Conservation (phyloP, 2,888 invertebrate genomes). For the Megalurothrips usitatus region DNA sequence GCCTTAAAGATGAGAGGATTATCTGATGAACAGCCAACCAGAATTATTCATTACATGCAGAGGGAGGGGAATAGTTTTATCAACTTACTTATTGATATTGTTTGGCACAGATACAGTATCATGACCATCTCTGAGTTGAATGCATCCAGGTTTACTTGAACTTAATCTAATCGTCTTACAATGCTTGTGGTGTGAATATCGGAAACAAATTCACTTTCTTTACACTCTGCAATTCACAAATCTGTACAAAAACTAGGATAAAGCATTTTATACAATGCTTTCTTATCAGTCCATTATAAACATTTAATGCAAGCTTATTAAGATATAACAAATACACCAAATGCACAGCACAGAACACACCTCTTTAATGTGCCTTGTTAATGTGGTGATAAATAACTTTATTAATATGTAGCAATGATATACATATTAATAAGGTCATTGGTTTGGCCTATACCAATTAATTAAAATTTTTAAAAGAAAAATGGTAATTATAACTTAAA, state of each 20-base stretch:
- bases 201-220: background rate
- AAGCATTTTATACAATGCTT: conserved; percentile 23
- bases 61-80: background rate
- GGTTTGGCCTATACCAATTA: background rate
- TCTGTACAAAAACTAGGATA: conserved; percentile 21
- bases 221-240: background rate
- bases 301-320: conserved; percentile 21
- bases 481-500: conserved; percentile 5
- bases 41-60: background rate
- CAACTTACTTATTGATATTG: background rate
- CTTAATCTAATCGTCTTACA: background rate
- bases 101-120: conserved; percentile 17
- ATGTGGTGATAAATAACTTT: background rate
- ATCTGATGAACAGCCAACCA: too few species aligned
- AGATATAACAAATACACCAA: conserved; percentile 18
- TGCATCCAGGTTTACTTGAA: background rate
- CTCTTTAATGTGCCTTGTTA: conserved; percentile 7
- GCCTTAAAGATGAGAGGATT: too few species aligned
- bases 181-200: conserved; percentile 9
- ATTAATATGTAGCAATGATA: conserved; percentile 2
- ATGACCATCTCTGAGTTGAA: conserved; percentile 14
- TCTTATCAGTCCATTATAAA: conserved; percentile 23
- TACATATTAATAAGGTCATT: conserved; percentile 12
- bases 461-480: background rate
- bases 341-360: conserved; percentile 17